Conservation (phyloP, 2,113 vertebrate genomes). For the Calyptomena viridis region DNA sequence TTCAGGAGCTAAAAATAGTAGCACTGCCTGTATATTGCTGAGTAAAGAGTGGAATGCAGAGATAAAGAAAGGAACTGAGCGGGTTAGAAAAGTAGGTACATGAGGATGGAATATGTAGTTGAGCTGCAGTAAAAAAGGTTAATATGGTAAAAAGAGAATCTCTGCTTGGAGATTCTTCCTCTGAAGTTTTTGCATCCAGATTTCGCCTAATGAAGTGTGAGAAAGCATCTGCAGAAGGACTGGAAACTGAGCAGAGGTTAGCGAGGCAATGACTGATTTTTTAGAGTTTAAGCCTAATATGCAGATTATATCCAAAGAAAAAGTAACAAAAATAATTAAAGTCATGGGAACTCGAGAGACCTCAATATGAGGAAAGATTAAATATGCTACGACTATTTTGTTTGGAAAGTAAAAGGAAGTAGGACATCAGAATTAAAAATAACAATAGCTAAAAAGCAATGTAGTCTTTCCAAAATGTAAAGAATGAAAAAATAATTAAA, state of each 20-base stretch:
- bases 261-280: background rate
- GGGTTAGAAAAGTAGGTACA: background rate
- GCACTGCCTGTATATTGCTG: background rate
- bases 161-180: background rate
- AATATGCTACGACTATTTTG: conserved; percentile 28
- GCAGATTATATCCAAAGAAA: conserved; percentile 24
- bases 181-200: background rate
- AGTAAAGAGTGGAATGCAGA: background rate
- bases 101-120: background rate
- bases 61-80: background rate
- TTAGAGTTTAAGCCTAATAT: conserved; percentile 42
- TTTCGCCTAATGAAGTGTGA: background rate
- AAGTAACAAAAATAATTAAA: conserved; percentile 60
- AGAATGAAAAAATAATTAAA: conserved; percentile 51
- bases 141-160: background rate
- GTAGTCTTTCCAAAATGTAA: conserved; percentile 15
- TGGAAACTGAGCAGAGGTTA: conserved; percentile 22
- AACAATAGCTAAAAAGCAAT: conserved; percentile 38
- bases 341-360: conserved; percentile 45
- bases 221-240: conserved; percentile 14
- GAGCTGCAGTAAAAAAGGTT: background rate
- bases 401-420: conserved; percentile 50
- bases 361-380: conserved; percentile 27
- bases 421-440: conserved; percentile 49
- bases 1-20: background rate